phyloP scores from a whole-genome alignment of 2,888 invertebrate genomes.

The Junonia oenone region DNA sequence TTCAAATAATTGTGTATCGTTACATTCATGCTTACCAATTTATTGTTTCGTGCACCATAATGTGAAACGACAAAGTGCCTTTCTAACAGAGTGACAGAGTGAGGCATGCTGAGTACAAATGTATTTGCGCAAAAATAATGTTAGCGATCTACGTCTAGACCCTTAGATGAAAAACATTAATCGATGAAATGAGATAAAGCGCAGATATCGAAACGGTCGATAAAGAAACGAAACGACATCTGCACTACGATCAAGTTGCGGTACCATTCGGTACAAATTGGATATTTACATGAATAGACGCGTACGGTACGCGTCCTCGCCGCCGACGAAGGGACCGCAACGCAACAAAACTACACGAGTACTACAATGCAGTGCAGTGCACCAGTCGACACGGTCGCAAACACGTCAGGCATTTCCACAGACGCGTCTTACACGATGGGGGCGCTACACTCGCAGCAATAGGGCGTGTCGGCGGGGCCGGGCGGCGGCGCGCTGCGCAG shows the following conservation, averaged over 20 bases:
- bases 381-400: constrained; percentile 78
- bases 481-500: constrained; percentile 62
- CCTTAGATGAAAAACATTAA: constrained; percentile 40
- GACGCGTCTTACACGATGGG: constrained; percentile 90
- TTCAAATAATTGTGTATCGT: constrained; percentile 8
- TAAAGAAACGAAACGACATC: constrained; percentile 3
- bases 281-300: constrained; percentile 20
- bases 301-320: not conserved
- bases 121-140: constrained; percentile 3
- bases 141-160: not conserved
- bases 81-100: constrained; percentile 40
- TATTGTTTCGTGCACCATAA: constrained; percentile 47
- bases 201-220: constrained; percentile 1
- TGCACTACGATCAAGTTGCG: constrained; percentile 23
- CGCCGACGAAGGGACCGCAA: constrained; percentile 39
- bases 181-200: constrained; percentile 31
- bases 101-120: constrained; percentile 52
- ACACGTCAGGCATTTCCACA: constrained; percentile 61
- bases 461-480: constrained; percentile 79
- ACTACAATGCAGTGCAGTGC: constrained; percentile 58
- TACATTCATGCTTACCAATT: constrained; percentile 54
- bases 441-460: constrained; percentile 92
- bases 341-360: constrained; percentile 35
- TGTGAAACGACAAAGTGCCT: constrained; percentile 51
- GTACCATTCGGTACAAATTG: constrained; percentile 17